Evolutionary conservation across 1,140 invertebrate species (phyloP).

Genomic region (Nixonia krombeini): DNA sequence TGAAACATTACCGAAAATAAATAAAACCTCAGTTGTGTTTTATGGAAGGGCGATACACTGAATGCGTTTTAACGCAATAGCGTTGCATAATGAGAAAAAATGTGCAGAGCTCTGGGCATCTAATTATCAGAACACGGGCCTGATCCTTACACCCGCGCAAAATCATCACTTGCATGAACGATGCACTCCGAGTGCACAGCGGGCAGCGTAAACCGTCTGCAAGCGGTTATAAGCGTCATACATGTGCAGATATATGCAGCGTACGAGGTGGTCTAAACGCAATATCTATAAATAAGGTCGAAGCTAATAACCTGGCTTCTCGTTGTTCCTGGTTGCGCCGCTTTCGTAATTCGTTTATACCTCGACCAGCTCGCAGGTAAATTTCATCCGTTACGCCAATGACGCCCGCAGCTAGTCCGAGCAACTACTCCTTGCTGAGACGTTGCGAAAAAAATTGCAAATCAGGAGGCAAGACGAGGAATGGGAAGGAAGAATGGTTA

Average conservation of each 20-base stretch:
- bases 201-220: too few relatives aligned
- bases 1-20: conserved; percentile 8
- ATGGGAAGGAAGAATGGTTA: background rate
- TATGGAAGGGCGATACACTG: too few relatives aligned
- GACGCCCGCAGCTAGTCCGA: conserved; percentile 1
- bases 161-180: conserved; percentile 12
- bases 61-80: conserved; percentile 18
- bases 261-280: conserved; percentile 31
- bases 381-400: conserved; percentile 10
- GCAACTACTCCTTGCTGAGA: background rate
- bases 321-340: conserved; percentile 33
- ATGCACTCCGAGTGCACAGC: conserved; percentile 15
- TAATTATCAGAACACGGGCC: conserved; percentile 18
- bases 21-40: too few relatives aligned
- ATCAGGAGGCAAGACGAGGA: conserved; percentile 1
- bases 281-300: conserved; percentile 51
- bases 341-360: conserved; percentile 43
- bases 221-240: conserved; percentile 26
- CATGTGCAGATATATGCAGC: conserved; percentile 27
- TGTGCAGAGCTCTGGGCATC: conserved; percentile 4
- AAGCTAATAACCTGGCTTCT: conserved; percentile 50
- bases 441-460: conserved; percentile 4
- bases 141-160: conserved; percentile 5
- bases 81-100: background rate
- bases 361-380: conserved; percentile 24